Evolutionary conservation across 2,113 vertebrate species (phyloP).

Genomic region (Calyptommatus sinebrachiatus): DNA sequence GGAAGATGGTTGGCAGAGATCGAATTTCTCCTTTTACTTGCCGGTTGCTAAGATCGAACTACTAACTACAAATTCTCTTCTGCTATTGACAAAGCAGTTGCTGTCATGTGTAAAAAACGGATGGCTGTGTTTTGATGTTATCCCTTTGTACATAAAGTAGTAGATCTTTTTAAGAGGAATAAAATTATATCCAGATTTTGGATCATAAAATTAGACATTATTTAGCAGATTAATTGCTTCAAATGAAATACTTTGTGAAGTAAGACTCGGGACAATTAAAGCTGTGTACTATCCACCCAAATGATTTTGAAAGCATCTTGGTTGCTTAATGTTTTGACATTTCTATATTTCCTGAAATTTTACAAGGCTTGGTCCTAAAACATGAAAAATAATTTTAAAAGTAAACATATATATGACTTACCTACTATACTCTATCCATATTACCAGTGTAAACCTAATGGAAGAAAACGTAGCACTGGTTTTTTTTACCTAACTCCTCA

Average conservation of each 20-base stretch:
- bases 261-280: neutral
- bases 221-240: neutral
- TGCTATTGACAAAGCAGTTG: neutral
- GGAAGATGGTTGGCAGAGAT: neutral
- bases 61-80: neutral
- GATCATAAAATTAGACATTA: neutral
- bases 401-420: neutral
- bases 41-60: neutral
- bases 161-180: neutral
- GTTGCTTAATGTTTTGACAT: neutral
- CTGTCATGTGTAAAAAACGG: too few relatives aligned
- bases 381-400: neutral
- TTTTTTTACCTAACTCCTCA: too few relatives aligned
- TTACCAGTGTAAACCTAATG: too few relatives aligned
- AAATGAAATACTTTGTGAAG: neutral
- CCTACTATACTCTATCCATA: too few relatives aligned
- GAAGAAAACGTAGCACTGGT: too few relatives aligned
- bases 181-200: neutral
- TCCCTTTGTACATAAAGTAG: neutral
- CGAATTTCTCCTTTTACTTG: neutral
- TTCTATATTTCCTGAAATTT: neutral
- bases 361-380: neutral
- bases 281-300: neutral
- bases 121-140: neutral
- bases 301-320: neutral